Evolutionary conservation across 1,140 invertebrate species (phyloP), one percentile per base, ranked within the genome.

Genomic region (Papilio dardanus): DNA sequence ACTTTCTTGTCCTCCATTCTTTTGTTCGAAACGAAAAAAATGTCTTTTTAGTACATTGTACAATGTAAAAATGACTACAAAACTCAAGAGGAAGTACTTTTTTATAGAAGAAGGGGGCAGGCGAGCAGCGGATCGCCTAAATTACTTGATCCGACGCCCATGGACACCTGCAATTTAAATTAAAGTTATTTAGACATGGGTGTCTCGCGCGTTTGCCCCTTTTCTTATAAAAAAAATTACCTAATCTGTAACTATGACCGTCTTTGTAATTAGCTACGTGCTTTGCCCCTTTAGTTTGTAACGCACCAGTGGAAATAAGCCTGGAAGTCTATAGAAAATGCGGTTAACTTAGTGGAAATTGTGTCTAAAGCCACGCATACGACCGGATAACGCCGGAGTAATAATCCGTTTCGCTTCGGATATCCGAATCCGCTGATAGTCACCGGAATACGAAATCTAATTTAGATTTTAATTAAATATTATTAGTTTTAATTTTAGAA

Each of bases 351-450:
- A 46, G 42, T 46, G 42, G 42, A 46, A 46, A 46, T 46, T 19
- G 42, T 7, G 42, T 46, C 42, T 46, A 46, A 46, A 46, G 5
- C 54, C 28, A 62, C 14, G 50, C 50, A 24, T 62, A 62, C 21
- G 54, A 28, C 54, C 54, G 54, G 54, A 62, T 62, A 62, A 62
- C 12, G 50, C 7, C 54, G 21, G 24, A 24, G 3, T 28, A 12
- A 24, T 58, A 62, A 62, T 62, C 54, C 54, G 24, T 24, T 4
- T 10, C 50, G 50, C 54, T 14, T 62, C 54, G 54, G 54, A 62
- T 62, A 62, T 62, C 54, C 54, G 54, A 62, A 62, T 62, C 54
- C 54, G 54, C 54, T 62, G 54, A 62, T 62, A 62, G 54, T 54
- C 50, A 12, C 54, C 54, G 54, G 54, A 62, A 62, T 62, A 62